Conservation (phyloP, 1,140 invertebrate genomes). For the Dendrolimus punctatus region DNA sequence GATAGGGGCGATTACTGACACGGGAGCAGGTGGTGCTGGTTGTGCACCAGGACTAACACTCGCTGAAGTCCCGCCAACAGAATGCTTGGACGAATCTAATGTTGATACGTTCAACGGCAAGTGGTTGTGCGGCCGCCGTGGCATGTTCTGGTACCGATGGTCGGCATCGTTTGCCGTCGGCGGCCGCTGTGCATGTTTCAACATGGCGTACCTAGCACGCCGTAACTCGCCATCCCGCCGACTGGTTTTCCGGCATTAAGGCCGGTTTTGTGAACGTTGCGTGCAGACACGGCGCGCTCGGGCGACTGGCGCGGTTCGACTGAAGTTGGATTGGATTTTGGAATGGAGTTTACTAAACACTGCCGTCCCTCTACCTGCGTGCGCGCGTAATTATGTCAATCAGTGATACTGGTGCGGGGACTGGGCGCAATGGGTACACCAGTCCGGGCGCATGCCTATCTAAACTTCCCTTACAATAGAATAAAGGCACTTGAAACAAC, state of each 20-base stretch:
- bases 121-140: constrained; percentile 68
- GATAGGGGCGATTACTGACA: constrained; percentile 39
- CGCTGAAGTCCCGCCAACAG: constrained; percentile 76
- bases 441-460: constrained; percentile 3
- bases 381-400: constrained; percentile 50
- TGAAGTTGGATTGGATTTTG: constrained; percentile 12
- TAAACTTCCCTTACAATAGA: constrained; percentile 34
- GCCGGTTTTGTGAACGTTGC: constrained; percentile 23
- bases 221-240: constrained; percentile 51
- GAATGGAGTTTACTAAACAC: no score
- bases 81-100: constrained; percentile 80
- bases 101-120: constrained; percentile 81
- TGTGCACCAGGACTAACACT: constrained; percentile 68
- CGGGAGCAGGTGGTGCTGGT: constrained; percentile 26
- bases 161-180: constrained; percentile 63
- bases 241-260: constrained; percentile 51
- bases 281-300: constrained; percentile 30
- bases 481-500: constrained; percentile 16
- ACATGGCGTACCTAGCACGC: constrained; percentile 59
- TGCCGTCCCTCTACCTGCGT: constrained; percentile 33
- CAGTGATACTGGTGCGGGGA: constrained; percentile 30
- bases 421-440: constrained; percentile 4
- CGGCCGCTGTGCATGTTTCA: constrained; percentile 69
- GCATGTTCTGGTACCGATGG: constrained; percentile 68
- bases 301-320: constrained; percentile 43